Conservation (phyloP, 2,888 invertebrate species). For the Suillia variegata region DNA sequence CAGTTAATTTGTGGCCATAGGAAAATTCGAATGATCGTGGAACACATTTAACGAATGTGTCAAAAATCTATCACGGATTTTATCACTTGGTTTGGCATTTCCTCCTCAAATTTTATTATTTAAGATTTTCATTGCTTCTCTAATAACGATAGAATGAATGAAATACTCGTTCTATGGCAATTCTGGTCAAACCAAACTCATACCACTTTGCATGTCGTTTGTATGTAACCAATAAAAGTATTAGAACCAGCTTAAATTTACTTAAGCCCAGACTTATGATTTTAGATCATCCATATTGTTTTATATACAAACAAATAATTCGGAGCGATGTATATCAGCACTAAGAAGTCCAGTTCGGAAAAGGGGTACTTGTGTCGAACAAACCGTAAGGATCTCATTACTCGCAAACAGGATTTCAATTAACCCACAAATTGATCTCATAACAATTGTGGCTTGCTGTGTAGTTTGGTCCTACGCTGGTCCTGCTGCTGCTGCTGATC, state of each 20-base stretch:
- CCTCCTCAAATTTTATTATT: too few species aligned
- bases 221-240: too few species aligned
- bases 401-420: constrained; percentile 39
- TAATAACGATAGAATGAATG: background rate
- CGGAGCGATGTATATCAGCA: background rate
- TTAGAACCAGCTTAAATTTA: background rate
- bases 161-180: background rate
- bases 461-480: background rate
- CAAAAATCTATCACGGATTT: too few species aligned
- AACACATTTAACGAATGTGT: too few species aligned
- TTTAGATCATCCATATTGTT: background rate
- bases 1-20: too few species aligned
- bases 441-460: constrained; percentile 30
- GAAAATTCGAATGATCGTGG: too few species aligned
- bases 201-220: too few species aligned
- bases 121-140: too few species aligned
- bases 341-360: constrained; percentile 10
- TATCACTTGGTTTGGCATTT: too few species aligned
- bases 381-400: constrained; percentile 28
- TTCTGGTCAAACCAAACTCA: too few species aligned
- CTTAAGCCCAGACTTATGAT: background rate
- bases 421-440: constrained; percentile 34
- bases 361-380: constrained; percentile 14
- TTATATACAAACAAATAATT: background rate
- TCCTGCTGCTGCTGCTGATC: background rate